Evolutionary conservation across 1,140 invertebrate species (phyloP), one percentile per base, ranked within the genome.

Genomic region (Achroia grisella): DNA sequence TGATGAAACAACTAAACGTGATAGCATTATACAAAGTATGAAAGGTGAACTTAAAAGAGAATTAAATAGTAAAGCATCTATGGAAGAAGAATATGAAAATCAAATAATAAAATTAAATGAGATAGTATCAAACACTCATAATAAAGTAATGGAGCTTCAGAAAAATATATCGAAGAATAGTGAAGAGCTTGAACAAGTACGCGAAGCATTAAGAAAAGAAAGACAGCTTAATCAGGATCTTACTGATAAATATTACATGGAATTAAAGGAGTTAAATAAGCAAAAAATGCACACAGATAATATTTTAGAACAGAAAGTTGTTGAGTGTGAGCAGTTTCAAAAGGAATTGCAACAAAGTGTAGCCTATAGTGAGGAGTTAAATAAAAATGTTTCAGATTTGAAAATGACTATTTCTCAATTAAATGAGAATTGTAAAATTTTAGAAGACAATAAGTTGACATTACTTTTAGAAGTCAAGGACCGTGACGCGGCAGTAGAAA

Each of bases 121-220:
- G 56, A 84, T 80, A 52, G 51, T 81, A 3, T 49, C 72, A 1
- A 81, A 81, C 27, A 72, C 74, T 44, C 81, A 78, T 48, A 81
- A 81, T 62, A 75, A 84, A 52, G 45, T 84, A 13, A 69, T 81
- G 29, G 79, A 81, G 46, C 32, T 83, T 15, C 79, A 79, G 56
- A 78, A 83, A 45, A 81, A 71, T 51, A 57, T 83, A 33, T 63
- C 66, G n/a, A 52, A 70, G 45, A 81, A 76, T 32, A 67, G 73
- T 39, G 75, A 80, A 62, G 42, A 49, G 12, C 81, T 83, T 34
- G 71, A 83, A 56, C 36, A 51, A 4, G 46, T 80, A 23, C 64
- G 75, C 31, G 32, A 62, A 17, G 56, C 75, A 15, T 34, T 78
- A 12, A 61, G 57, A 37, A 71, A 67, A 39, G 79, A 78, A 48